A percentile compares a stretch with the other conserved stretches of the same genome.
phyloP scores from a whole-genome alignment of 2,888 invertebrate genomes.

The Aelia acuminata region DNA sequence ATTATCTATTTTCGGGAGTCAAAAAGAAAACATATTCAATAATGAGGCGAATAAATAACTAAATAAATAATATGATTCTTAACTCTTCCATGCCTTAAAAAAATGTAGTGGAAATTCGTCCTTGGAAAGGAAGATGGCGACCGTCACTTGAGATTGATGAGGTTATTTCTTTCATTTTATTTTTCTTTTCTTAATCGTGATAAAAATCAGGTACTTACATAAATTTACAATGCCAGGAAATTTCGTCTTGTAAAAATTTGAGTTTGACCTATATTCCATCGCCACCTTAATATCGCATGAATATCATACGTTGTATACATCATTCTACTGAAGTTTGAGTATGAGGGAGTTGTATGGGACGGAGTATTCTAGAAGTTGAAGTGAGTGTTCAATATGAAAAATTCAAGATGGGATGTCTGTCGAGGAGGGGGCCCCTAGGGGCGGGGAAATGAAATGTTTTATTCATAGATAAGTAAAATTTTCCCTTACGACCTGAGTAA shows the following conservation, averaged over 20 bases:
- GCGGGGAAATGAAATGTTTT: constrained; percentile 34
- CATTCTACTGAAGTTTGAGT: neutral
- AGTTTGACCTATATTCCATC: neutral
- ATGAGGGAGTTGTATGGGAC: neutral
- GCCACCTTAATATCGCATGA: neutral
- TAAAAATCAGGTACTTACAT: neutral
- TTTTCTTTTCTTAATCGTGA: neutral
- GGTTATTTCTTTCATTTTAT: too few relatives aligned
- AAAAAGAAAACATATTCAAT: too few relatives aligned
- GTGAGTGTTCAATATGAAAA: constrained; percentile 31
- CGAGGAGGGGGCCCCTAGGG: neutral
- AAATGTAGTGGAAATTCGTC: too few relatives aligned
- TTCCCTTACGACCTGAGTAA: constrained; percentile 34
- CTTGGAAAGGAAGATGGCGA: too few relatives aligned
- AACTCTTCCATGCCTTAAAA: too few relatives aligned
- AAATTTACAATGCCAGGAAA: neutral
- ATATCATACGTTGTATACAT: neutral
- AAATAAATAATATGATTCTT: too few relatives aligned
- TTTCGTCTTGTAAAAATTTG: neutral
- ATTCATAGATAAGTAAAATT: constrained; percentile 36
- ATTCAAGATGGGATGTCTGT: constrained; percentile 12
- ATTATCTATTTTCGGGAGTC: too few relatives aligned
- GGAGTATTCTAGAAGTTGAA: neutral
- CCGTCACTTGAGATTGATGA: too few relatives aligned
- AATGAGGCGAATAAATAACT: too few relatives aligned